A percentile compares a stretch with the other conserved stretches of the same genome.
Evolutionary conservation across 2,113 vertebrate genomes (phyloP).

Genomic region (Amazona guildingii): DNA sequence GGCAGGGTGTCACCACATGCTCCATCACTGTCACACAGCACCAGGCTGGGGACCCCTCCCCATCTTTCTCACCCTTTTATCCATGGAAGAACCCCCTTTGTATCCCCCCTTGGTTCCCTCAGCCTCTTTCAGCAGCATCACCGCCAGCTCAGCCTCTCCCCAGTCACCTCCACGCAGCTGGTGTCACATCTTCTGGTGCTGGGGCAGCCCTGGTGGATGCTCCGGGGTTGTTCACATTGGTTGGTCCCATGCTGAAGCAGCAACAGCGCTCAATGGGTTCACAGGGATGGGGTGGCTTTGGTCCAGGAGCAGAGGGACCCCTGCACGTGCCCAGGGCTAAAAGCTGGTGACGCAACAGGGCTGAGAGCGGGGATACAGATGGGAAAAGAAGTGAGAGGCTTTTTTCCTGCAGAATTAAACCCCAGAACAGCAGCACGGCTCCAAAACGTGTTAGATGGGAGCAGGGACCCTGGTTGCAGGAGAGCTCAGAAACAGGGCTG

Average conservation of each 20-base stretch:
- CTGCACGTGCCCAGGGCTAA: background rate
- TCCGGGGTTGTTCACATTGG: rapidly evolving
- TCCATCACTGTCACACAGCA: background rate
- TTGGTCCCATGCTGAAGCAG: too few species aligned
- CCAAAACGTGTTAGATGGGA: rapidly evolving
- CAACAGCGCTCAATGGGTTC: rapidly evolving
- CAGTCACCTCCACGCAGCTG: rapidly evolving
- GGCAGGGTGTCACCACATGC: background rate
- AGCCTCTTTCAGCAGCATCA: background rate
- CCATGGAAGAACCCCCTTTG: background rate
- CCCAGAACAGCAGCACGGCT: background rate
- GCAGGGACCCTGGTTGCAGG: background rate
- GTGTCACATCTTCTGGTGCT: background rate
- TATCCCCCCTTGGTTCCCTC: rapidly evolving
- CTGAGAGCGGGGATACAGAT: background rate
- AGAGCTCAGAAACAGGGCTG: background rate
- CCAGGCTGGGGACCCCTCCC: background rate
- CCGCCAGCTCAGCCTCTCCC: background rate
- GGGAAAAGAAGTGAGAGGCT: background rate
- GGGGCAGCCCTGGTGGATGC: rapidly evolving
- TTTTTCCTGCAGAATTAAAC: background rate
- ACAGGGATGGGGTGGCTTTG: rapidly evolving
- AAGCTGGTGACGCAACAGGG: background rate
- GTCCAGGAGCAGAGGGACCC: background rate
- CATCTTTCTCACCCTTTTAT: background rate